These are phyloP conservation scores for Platerodrilus igneus DNA, from an alignment of 2,888 invertebrate genomes.

Conservation along the genomic window DNA sequence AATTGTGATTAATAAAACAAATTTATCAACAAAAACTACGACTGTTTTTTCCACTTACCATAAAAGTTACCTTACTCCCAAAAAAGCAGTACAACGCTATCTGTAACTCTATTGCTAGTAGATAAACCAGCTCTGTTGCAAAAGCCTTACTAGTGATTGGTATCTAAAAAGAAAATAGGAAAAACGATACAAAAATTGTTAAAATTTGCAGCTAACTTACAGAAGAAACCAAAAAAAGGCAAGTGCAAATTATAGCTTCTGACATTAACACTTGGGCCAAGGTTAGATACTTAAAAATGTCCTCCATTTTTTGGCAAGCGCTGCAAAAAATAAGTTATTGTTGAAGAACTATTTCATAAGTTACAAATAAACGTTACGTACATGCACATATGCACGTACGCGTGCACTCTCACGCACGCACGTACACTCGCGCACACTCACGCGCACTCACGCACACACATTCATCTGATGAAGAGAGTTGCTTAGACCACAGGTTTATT, in stretches of 20 bases:
- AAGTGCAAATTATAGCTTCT: constrained; percentile 33
- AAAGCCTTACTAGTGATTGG: constrained; percentile 22
- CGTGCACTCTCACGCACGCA: too few species aligned
- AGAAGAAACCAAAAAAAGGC: constrained; percentile 32
- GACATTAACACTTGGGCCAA: constrained; percentile 34
- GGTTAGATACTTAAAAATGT: constrained; percentile 29
- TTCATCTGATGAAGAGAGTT: too few species aligned
- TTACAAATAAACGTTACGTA: too few species aligned
- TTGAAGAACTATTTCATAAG: too few species aligned
- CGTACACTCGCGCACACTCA: too few species aligned
- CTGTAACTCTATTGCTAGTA: constrained; percentile 30
- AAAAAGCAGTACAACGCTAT: constrained; percentile 32
- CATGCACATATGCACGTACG: too few species aligned
- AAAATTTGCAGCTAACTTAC: constrained; percentile 21
- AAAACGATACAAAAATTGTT: constrained; percentile 17
- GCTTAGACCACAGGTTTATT: too few species aligned
- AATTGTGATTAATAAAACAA: too few species aligned
- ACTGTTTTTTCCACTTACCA: too few species aligned
- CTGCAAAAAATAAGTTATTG: constrained; percentile 22
- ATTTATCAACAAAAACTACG: too few species aligned
- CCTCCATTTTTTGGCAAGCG: constrained; percentile 30
- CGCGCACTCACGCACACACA: too few species aligned
- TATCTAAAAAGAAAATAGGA: too few species aligned
- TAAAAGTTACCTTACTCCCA: constrained; percentile 31
- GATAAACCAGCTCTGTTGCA: constrained; percentile 23